Evolutionary conservation across 2,888 invertebrate species (phyloP), one percentile per base, ranked within the genome.

Genomic region (Drosophila phalerata): DNA sequence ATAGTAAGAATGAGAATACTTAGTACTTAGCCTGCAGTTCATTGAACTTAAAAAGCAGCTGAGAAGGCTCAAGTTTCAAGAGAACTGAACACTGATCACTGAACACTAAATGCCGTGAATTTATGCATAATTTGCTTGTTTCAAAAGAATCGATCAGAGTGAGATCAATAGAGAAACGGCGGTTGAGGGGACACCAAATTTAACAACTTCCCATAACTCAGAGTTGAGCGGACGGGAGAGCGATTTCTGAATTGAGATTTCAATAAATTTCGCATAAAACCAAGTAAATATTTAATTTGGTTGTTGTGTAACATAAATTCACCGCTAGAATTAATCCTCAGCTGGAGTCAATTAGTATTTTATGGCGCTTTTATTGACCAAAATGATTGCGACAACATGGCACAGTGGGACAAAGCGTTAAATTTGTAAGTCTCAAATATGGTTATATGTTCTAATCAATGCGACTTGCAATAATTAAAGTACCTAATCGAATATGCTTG

Each of bases 221-320:
- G 34, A 70, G 34, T 13, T 8, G n/a, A 49, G 11, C 11, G 40
- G 28, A 22, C 11, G 10, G 25, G 28, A 47, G 22, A 15, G 43
- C 13, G 17, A 56, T 37, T 37, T 62, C 11, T 22, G 56, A 37
- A 62, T 62, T 62, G 58, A 25, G 58, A 87, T 89, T 78, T 78
- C 73, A 77, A 85, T 85, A 84, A 85, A 84, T 72, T 75, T 81
- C 79, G 73, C 84, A 85, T 88, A 76, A 88, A 87, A 65, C 56
- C 68, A 64, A 70, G 69, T 73, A 77, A 77, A 76, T 73, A 82
- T 89, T 87, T 75, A 87, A 89, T 87, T 77, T 79, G 77, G 57
- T 32, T 79, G 85, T 84, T 85, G 89, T 88, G 75, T 81, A 85
- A 79, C 89, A 89, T 89, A 85, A 87, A 89, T 86, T 89, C 78